Evolutionary conservation across 2,113 vertebrate species (phyloP).

Genomic region (Crypturellus undulatus): DNA sequence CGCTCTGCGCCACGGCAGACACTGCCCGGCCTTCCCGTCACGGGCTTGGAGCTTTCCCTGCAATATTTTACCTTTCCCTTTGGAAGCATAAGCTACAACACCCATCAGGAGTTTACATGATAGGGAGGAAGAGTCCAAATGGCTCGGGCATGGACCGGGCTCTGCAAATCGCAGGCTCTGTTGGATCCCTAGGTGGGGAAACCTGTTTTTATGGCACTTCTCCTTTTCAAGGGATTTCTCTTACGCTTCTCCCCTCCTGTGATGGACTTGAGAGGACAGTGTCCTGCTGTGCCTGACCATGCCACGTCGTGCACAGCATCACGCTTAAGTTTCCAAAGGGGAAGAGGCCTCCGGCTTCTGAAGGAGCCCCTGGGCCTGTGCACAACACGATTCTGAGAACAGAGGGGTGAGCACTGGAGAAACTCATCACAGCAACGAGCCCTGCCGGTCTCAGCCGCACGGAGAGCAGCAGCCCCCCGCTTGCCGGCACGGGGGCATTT

Average conservation of each 20-base stretch:
- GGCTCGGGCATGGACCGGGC: background rate
- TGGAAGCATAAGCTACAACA: background rate
- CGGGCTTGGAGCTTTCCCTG: background rate
- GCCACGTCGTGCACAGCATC: fast-evolving
- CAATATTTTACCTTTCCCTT: background rate
- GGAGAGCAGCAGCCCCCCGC: fast-evolving
- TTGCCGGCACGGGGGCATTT: background rate
- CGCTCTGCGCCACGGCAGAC: background rate
- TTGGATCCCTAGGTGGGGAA: background rate
- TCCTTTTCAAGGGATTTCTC: background rate
- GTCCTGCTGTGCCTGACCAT: fast-evolving
- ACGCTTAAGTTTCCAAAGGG: background rate
- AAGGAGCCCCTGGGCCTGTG: fast-evolving
- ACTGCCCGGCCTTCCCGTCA: background rate
- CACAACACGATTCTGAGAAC: background rate
- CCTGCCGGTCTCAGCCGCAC: background rate
- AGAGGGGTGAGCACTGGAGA: fast-evolving
- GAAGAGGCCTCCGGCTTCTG: fast-evolving
- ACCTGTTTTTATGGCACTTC: background rate
- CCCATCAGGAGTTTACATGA: background rate
- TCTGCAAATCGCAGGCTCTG: background rate
- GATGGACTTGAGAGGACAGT: background rate
- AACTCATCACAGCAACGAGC: background rate
- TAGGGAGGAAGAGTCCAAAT: background rate
- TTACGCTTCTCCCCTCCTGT: fast-evolving